Base-by-base conservation (phyloP, 1,140 invertebrate species). In the Onthophagus taurus region DNA sequence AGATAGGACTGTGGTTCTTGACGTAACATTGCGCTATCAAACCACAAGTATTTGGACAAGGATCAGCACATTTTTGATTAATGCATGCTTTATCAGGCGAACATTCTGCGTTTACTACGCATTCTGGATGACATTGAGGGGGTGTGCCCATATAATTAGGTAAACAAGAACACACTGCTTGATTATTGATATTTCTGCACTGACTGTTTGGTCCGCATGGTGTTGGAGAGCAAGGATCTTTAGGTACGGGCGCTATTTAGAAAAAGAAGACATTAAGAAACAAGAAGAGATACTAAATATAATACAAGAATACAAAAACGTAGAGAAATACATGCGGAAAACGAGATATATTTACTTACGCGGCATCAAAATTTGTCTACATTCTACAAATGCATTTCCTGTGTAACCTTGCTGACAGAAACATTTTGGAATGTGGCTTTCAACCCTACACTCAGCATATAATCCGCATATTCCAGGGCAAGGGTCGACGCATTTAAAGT, bases 321-420 rank as follows among this genome's bases (percentile, higher is more conserved):
- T 36, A 19, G 6, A 4, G 18, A 7, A 37, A 4, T 19, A 17
- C 19, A 17, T 37, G 18, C 17, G 24, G 14, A 41, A 31, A 30
- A 43, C 23, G 23, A n/a, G n/a, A n/a, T n/a, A n/a, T n/a, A n/a
- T n/a, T 33, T 52, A 69, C 68, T 69, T 69, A 75, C 72, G 63
- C 58, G 66, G 63, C 43, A 29, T 57, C 45, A 50, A 59, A 26
- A 78, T 68, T 50, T 71, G 70, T 53, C 72, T 76, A 57, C 86
- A 89, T 58, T 79, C 77, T 59, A 80, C 82, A 65, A 85, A 85
- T 29, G 85, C 81, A 74, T 88, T 82, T 34, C 86, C 86, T 8
- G 78, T 80, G 50, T 76, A 84, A 24, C 80, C 81, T 37, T 68
- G 63, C 30, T 77, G 77, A 57, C 86, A 89, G 17, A 71, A 73